Evolutionary conservation across 2,797 vertebrate genomes (phyloP).

Genomic region (Onychomys leucogaster): DNA sequence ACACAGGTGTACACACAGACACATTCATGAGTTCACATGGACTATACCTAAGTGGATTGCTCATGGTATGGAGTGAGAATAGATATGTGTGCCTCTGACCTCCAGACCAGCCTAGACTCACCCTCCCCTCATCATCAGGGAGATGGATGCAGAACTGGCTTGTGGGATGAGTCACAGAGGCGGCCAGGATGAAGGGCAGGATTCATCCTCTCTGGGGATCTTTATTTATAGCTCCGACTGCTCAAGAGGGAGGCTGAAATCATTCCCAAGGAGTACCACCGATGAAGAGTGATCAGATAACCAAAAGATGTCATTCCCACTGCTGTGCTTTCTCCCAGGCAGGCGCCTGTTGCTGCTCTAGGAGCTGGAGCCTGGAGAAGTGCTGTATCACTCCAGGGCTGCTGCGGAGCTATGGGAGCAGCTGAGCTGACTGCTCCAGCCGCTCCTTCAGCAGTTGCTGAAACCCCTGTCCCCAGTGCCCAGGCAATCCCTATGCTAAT

Average conservation of each 20-base stretch:
- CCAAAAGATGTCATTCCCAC: constrained; percentile 76
- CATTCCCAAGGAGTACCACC: constrained; percentile 79
- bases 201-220: constrained; percentile 82
- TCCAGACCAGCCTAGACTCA: background rate
- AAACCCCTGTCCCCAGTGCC: background rate
- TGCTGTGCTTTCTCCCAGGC: background rate
- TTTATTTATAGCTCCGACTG: constrained; percentile 87
- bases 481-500: constrained; percentile 71
- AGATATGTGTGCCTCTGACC: background rate
- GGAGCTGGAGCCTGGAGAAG: constrained; percentile 69
- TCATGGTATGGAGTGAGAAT: background rate
- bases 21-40: accelerated
- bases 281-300: constrained; percentile 80
- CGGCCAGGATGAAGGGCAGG: constrained; percentile 77
- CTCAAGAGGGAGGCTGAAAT: constrained; percentile 79
- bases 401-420: constrained; percentile 7
- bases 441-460: background rate
- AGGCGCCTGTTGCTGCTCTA: constrained; percentile 61
- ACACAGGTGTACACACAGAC: background rate
- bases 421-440: constrained; percentile 25
- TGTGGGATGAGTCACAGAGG: constrained; percentile 85
- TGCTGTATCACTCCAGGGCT: constrained; percentile 66
- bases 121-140: constrained; percentile 49
- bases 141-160: constrained; percentile 75
- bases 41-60: background rate